phyloP scores from a whole-genome alignment of 2,888 invertebrate species.

The Polydrusus pterygomalis region DNA sequence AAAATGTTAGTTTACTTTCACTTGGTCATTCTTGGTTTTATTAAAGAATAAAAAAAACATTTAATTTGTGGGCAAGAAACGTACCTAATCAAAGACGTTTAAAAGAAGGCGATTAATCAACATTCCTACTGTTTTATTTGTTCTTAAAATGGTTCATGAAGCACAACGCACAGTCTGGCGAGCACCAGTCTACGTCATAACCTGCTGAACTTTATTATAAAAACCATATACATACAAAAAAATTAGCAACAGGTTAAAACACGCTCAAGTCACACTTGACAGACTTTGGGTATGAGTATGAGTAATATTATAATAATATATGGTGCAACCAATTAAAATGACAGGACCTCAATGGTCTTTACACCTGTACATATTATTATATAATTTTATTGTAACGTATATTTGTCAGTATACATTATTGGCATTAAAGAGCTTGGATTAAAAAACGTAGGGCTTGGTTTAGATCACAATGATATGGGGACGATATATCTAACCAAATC shows the following conservation, averaged over 20 bases:
- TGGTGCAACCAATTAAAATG: neutral
- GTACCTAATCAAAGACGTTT: too few species aligned
- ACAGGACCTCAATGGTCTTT: neutral
- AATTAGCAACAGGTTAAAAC: neutral
- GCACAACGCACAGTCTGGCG: neutral
- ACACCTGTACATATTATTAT: neutral
- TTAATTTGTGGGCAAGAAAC: too few species aligned
- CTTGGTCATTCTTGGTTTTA: too few species aligned
- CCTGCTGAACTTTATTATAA: neutral
- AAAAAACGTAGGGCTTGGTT: too few species aligned
- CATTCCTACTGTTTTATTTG: too few species aligned
- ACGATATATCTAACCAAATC: too few species aligned
- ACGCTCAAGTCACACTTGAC: neutral
- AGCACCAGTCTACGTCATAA: neutral
- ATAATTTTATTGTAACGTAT: neutral
- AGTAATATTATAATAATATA: neutral
- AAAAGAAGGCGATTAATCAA: too few species aligned
- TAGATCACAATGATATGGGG: too few species aligned
- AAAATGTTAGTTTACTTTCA: too few species aligned
- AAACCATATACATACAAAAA: neutral
- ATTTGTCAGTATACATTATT: too few species aligned
- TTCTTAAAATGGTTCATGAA: neutral
- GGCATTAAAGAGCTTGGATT: too few species aligned
- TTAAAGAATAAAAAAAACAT: too few species aligned
- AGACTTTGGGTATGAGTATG: neutral